phyloP scores from a whole-genome alignment of 2,113 vertebrate species.

The Philantomba maxwellii region DNA sequence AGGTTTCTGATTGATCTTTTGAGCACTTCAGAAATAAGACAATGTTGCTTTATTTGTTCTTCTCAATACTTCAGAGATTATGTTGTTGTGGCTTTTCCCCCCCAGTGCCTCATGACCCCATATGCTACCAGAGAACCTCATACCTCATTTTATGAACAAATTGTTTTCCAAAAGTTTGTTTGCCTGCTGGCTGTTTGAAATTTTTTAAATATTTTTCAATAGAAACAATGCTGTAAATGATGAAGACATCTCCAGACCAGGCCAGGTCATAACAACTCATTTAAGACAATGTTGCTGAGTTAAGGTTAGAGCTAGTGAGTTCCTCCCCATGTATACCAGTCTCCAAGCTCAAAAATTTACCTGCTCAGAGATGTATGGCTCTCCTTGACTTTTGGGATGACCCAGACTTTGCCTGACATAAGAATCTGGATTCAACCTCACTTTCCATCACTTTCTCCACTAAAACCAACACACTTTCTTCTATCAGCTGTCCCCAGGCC shows the following conservation, averaged over 20 bases:
- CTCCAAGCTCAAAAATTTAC: neutral
- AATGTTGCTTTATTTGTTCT: neutral
- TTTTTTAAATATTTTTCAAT: neutral
- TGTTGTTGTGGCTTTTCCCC: neutral
- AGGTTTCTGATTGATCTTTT: neutral
- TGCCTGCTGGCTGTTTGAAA: neutral
- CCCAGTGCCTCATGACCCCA: neutral
- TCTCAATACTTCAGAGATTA: neutral
- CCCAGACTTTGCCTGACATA: fast-evolving
- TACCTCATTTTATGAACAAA: conserved; percentile 22
- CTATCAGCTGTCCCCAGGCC: neutral
- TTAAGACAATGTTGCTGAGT: neutral
- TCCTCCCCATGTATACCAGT: neutral
- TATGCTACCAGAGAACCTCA: neutral
- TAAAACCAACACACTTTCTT: neutral
- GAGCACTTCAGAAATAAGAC: neutral
- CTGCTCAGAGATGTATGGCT: neutral
- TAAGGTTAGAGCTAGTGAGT: neutral
- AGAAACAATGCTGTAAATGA: neutral
- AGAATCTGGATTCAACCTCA: neutral
- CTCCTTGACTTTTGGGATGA: neutral
- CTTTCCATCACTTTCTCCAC: no score
- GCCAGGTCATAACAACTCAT: neutral
- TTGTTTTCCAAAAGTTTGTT: neutral
- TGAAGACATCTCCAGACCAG: neutral